phyloP scores from a whole-genome alignment of 1,140 invertebrate species.

The Lethocerus indicus region DNA sequence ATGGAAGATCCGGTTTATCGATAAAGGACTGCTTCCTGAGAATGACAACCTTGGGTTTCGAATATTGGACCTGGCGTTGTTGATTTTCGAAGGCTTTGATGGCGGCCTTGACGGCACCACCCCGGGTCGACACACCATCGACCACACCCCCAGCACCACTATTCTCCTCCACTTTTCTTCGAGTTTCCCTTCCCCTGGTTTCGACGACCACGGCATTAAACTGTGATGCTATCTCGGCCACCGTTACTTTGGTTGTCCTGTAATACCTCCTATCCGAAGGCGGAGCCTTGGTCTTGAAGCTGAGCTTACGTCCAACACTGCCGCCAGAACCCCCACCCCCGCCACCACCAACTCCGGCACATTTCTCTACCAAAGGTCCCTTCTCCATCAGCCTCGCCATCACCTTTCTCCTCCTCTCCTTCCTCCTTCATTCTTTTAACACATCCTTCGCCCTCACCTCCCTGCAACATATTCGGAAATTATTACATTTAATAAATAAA shows the following conservation, averaged over 20 bases:
- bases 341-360: no score
- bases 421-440: no score
- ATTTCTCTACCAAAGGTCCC: no score
- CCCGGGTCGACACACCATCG: background rate
- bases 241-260: background rate
- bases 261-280: background rate
- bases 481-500: no score
- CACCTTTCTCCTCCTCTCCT: no score
- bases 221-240: conserved; percentile 4
- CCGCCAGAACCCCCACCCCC: no score
- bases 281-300: background rate
- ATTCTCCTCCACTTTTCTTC: background rate
- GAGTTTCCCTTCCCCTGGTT: background rate
- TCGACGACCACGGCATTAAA: conserved; percentile 12
- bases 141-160: background rate
- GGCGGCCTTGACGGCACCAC: background rate
- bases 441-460: no score
- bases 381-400: no score
- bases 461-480: no score
- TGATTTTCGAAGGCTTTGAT: conserved; percentile 5
- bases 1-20: no score
- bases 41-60: conserved; percentile 6
- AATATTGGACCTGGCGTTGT: background rate
- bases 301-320: no score
- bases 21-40: conserved; percentile 10